Base-by-base conservation (phyloP, 2,797 vertebrate genomes). In the Eidolon dupreanum region DNA sequence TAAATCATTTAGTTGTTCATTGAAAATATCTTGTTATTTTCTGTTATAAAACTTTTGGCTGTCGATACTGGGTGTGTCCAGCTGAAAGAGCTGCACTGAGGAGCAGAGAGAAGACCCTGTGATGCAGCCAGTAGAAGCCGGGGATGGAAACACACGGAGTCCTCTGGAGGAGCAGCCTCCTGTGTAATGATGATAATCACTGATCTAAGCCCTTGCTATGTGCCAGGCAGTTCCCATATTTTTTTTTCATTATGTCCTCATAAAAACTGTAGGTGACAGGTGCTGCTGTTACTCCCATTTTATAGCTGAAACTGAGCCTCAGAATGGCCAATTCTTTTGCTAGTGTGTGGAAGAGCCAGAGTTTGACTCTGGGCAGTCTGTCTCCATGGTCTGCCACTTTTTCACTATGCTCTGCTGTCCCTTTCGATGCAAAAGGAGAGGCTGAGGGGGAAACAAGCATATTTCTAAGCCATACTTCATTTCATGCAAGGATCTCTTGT, bases 11-110 rank as follows among this genome's bases (percentile, higher is more conserved):
- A 12, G 59, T n/a, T 93, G 70, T 59, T 79, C 13, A 65, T 8
- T 86, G 49, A 73, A 92, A 88, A 74, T 17, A 79, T 36, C 43
- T 65, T 84, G 59, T 53, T 85, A 55, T 77, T 87, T 95, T 92
- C 79, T 74, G 31, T 57, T 79, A 16, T 36, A 53, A 84, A 82
- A 78, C 26, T 59, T 93, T 59, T n/a, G n/a, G 41, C 36, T 85
- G 7, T 1, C 10, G 61, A 38, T 11, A 31, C 31, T 49, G n/a
- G 9, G 16, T 86, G 9, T 33, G 24, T 88, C 68, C 4, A 2
- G 43, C 19, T 20, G 38, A 51, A 88, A 70, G 61, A 84, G 28
- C 8, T 57, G 11, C 33, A 11, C 2, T 20, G 17, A 33, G 31
- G 41, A 4, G 1, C 2, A 61, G 2, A 57, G 49, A 70, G 73